Percentiles rank a stretch among this genome's conserved stretches.
These are phyloP conservation scores for Microctonus aethiopoides DNA, from an alignment of 2,888 invertebrate genomes.

Conservation along the genomic window DNA sequence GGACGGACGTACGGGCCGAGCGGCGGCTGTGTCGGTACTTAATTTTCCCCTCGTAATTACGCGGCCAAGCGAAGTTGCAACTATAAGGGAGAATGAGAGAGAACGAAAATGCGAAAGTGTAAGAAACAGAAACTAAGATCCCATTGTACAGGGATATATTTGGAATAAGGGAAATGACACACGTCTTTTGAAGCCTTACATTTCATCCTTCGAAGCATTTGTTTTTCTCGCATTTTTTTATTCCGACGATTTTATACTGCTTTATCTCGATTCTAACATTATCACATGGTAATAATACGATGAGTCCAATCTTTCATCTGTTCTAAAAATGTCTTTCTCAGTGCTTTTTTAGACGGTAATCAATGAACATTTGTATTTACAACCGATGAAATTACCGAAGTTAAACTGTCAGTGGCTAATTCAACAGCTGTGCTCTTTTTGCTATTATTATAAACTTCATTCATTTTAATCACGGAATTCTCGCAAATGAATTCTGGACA, in stretches of 20 bases:
- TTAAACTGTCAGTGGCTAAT: too few relatives aligned
- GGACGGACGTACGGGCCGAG: constrained; percentile 51
- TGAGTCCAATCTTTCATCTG: constrained; percentile 31
- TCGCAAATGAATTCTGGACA: constrained; percentile 16
- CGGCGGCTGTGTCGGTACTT: constrained; percentile 67
- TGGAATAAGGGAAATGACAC: constrained; percentile 48
- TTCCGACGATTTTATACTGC: not conserved
- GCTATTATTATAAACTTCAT: not conserved
- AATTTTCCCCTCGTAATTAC: constrained; percentile 69
- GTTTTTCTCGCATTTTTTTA: constrained; percentile 1
- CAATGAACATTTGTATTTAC: too few relatives aligned
- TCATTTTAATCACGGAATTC: constrained; percentile 24
- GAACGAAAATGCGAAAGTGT: not conserved
- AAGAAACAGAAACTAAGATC: constrained; percentile 20
- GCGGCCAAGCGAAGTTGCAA: constrained; percentile 49
- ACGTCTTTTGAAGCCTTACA: constrained; percentile 26
- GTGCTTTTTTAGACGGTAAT: constrained; percentile 55
- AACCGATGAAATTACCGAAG: too few relatives aligned
- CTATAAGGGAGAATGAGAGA: not conserved
- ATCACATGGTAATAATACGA: too few relatives aligned
- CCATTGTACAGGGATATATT: constrained; percentile 45
- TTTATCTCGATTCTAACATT: too few relatives aligned
- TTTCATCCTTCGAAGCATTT: constrained; percentile 16
- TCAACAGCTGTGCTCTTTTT: not conserved
- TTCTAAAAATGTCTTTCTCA: constrained; percentile 33